Evolutionary conservation across 2,797 vertebrate species (phyloP), one percentile per base, ranked within the genome.

Genomic region (Morelia viridis): DNA sequence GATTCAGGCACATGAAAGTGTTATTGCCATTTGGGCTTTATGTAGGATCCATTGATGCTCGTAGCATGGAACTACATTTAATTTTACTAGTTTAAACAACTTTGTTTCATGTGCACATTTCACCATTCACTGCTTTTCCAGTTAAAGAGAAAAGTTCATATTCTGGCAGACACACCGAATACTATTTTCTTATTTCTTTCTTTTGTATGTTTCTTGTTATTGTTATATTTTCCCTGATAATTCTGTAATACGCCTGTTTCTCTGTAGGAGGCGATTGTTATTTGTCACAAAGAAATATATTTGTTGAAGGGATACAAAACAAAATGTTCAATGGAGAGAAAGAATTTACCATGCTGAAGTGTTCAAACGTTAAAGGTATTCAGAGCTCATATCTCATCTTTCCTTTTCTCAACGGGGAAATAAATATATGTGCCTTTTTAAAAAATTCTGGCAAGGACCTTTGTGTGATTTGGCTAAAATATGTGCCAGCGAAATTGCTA

Each of bases 231-330:
- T 87, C 46, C 41, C n/a, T 65, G 50, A 64, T 85, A 31, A 85
- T 71, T 89, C 24, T 58, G 12, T 93, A 87, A 88, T 60, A 1
- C 93, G 90, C 80, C 91, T 9, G 91, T 46, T 76, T 71, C 50
- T 90, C 26, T 87, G 2, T 62, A 97, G 97, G 96, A 87, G 96
- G 97, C 89, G 97, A 97, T 94, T 96, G 95, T 85, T 95, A 92
- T 8, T 12, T 94, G 84, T 94, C 96, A 91, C 96, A 94, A 90
- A 96, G 95, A 93, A 95, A 93, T 64, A 85, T 95, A 94, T 96
- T 95, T 93, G 93, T 95, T 91, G 95, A 91, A 95, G 93, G 94
- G 10, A 91, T 96, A 85, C 94, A 96, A 95, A 96, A 56, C 50
- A 88, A 96, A 95, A 31, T 89, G 93, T 93, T 95, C 95, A 93